These are phyloP conservation scores for Lophochroa leadbeateri DNA, from an alignment of 2,113 vertebrate species.

Conservation along the genomic window DNA sequence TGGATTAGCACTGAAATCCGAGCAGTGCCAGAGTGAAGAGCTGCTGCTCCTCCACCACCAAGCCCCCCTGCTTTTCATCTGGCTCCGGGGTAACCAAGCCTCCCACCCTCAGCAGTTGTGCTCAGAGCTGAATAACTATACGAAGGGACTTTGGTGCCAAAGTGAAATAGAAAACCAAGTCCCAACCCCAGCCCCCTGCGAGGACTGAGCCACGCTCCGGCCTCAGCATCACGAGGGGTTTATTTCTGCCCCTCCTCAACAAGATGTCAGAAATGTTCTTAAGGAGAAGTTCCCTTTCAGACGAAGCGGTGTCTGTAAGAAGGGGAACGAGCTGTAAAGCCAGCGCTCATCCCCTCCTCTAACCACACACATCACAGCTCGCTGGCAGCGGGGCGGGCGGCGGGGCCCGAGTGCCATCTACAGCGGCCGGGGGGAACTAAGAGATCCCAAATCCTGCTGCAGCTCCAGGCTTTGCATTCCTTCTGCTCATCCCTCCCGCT, in stretches of 20 bases:
- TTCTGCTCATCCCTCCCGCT: background rate
- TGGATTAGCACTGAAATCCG: background rate
- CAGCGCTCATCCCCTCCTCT: background rate
- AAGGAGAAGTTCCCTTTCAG: slow-evolving; percentile 51
- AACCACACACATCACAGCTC: background rate
- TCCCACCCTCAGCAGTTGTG: background rate
- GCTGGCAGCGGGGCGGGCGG: background rate
- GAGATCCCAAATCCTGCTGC: background rate
- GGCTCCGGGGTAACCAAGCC: background rate
- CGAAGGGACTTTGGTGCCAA: background rate
- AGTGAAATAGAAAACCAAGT: background rate
- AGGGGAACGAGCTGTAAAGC: slow-evolving; percentile 50
- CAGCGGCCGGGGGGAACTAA: background rate
- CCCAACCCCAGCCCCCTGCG: background rate
- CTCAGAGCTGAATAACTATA: background rate
- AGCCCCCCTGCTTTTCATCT: background rate
- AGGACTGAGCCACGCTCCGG: background rate
- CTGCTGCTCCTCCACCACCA: background rate
- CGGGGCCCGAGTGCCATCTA: slow-evolving; percentile 41
- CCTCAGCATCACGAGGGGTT: background rate
- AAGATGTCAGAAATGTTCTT: slow-evolving; percentile 56
- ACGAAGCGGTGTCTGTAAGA: slow-evolving; percentile 57
- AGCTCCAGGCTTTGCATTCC: background rate
- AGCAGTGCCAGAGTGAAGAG: background rate
- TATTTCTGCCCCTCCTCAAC: background rate